phyloP scores from a whole-genome alignment of 1,140 invertebrate species.

The Helicoverpa zea region DNA sequence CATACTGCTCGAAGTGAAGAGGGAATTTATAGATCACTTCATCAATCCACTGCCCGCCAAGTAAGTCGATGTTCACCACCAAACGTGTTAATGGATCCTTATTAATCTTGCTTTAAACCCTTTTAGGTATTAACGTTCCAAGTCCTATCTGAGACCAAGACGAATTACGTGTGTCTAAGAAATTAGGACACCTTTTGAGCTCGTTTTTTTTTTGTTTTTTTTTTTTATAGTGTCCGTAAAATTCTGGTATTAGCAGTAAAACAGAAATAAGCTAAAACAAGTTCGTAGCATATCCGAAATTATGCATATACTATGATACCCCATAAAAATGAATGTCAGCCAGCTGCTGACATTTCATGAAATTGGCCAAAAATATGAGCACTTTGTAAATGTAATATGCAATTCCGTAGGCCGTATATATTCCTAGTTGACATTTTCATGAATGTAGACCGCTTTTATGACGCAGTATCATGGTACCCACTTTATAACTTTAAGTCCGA shows the following conservation, averaged over 20 bases:
- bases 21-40: slow-evolving; percentile 90
- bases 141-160: background rate
- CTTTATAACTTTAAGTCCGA: background rate
- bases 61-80: slow-evolving; percentile 69
- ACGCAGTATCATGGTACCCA: slow-evolving; percentile 4
- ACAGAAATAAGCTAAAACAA: background rate
- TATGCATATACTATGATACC: slow-evolving; percentile 30
- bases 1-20: slow-evolving; percentile 89
- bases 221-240: no score
- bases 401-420: slow-evolving; percentile 48
- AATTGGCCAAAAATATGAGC: slow-evolving; percentile 45
- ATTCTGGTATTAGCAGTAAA: background rate
- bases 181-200: background rate
- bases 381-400: slow-evolving; percentile 50
- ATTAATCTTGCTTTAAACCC: background rate
- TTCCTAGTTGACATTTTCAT: slow-evolving; percentile 39
- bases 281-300: slow-evolving; percentile 4
- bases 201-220: no score
- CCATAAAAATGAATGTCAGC: slow-evolving; percentile 46
- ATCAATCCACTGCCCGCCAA: slow-evolving; percentile 85
- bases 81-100: background rate
- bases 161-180: background rate
- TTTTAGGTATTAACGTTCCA: no score
- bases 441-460: slow-evolving; percentile 23
- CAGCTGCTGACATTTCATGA: slow-evolving; percentile 47